Evolutionary conservation across 2,797 vertebrate genomes (phyloP).

Genomic region (Dendrocincla tyrannina): DNA sequence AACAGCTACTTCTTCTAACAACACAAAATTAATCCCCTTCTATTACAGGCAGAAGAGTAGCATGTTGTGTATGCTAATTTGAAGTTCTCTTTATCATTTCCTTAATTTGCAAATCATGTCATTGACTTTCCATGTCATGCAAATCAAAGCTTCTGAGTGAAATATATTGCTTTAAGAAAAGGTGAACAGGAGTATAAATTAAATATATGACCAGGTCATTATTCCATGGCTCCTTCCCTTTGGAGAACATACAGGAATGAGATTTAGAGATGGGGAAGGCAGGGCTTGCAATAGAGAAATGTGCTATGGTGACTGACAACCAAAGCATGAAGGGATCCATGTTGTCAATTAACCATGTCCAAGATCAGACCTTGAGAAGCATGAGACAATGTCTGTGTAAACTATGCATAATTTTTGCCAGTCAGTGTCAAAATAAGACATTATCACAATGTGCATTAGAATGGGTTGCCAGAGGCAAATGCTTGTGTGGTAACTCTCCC

Average conservation of each 20-base stretch:
- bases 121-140: not conserved
- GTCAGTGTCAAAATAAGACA: not conserved
- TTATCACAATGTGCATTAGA: not conserved
- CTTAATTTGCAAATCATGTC: not conserved
- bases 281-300: not conserved
- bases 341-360: not conserved
- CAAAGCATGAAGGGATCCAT: not conserved
- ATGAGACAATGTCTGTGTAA: not conserved
- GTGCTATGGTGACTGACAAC: not conserved
- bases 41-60: not conserved
- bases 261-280: not conserved
- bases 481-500: not conserved
- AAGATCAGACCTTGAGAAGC: not conserved
- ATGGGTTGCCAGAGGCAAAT: constrained; percentile 27
- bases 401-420: not conserved
- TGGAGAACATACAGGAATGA: not conserved
- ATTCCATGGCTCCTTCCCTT: not conserved
- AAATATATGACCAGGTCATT: not conserved
- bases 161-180: constrained; percentile 31
- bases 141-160: not conserved
- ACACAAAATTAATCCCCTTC: not conserved
- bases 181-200: constrained; percentile 30
- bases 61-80: not conserved
- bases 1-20: not conserved
- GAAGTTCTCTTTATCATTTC: not conserved